phyloP scores from a whole-genome alignment of 1,140 invertebrate species.

The Sinella curviseta region DNA sequence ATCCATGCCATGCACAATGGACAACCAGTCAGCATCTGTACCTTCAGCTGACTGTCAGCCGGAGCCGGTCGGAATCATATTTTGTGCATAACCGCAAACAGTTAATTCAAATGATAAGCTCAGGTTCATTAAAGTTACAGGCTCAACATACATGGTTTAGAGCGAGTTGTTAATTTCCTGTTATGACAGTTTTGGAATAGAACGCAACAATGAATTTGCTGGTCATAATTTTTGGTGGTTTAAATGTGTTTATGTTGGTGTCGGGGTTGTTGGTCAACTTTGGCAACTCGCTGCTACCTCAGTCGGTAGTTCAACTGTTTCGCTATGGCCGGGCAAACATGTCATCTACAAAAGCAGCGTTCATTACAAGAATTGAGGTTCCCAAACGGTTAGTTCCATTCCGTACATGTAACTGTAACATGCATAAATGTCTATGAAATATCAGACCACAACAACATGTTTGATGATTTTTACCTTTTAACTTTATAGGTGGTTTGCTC shows the following conservation, averaged over 20 bases:
- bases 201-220: neutral
- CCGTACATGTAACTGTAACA: neutral
- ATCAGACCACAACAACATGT: neutral
- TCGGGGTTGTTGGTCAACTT: slow-evolving; percentile 35
- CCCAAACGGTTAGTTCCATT: slow-evolving; percentile 35
- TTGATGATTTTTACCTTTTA: neutral
- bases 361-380: slow-evolving; percentile 34
- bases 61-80: too few species aligned
- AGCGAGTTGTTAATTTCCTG: neutral
- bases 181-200: neutral
- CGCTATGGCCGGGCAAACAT: slow-evolving; percentile 40
- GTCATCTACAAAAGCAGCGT: neutral
- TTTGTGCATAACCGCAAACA: too few species aligned
- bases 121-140: too few species aligned
- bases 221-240: neutral
- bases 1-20: too few species aligned
- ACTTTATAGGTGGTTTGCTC: slow-evolving; percentile 40
- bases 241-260: slow-evolving; percentile 26
- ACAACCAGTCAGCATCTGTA: too few species aligned
- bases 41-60: too few species aligned
- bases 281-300: slow-evolving; percentile 29
- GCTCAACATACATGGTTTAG: too few species aligned
- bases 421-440: too few species aligned
- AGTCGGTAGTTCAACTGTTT: slow-evolving; percentile 24
- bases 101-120: too few species aligned